phyloP scores from a whole-genome alignment of 2,113 vertebrate genomes.

The Cinclus mexicanus region DNA sequence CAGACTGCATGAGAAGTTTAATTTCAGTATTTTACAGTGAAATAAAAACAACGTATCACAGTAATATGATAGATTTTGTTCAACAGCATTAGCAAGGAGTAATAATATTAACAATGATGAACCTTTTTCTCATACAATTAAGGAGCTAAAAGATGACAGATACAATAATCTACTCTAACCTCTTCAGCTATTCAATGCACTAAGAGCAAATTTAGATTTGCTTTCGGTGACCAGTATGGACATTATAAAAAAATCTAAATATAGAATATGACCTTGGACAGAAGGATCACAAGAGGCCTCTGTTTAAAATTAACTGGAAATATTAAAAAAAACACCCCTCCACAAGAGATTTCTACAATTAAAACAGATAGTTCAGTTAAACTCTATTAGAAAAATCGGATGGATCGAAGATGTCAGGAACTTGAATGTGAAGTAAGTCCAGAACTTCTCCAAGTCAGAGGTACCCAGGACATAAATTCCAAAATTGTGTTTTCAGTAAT shows the following conservation, averaged over 20 bases:
- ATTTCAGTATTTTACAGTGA: conserved; percentile 13
- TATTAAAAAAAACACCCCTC: not conserved
- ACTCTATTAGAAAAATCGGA: not conserved
- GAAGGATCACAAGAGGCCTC: not conserved
- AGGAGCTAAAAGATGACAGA: conserved; percentile 36
- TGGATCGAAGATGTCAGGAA: not conserved
- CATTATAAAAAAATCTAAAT: not conserved
- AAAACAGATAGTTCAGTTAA: not conserved
- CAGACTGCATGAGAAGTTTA: not conserved
- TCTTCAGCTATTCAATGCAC: not conserved
- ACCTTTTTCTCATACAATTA: not conserved
- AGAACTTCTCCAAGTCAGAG: not conserved
- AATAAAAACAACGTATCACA: not conserved
- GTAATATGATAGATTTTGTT: conserved; percentile 5
- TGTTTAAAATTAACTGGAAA: not conserved
- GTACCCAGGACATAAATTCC: not conserved
- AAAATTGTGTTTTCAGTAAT: not conserved
- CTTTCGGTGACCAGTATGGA: not conserved
- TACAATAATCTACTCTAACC: not conserved
- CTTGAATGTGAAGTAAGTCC: not conserved
- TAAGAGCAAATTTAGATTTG: not conserved
- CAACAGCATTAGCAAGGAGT: not conserved
- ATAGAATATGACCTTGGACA: not conserved
- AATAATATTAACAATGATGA: conserved; percentile 18
- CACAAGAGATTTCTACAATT: not conserved